phyloP scores from a whole-genome alignment of 2,797 vertebrate species.

The Cebuella pygmaea region DNA sequence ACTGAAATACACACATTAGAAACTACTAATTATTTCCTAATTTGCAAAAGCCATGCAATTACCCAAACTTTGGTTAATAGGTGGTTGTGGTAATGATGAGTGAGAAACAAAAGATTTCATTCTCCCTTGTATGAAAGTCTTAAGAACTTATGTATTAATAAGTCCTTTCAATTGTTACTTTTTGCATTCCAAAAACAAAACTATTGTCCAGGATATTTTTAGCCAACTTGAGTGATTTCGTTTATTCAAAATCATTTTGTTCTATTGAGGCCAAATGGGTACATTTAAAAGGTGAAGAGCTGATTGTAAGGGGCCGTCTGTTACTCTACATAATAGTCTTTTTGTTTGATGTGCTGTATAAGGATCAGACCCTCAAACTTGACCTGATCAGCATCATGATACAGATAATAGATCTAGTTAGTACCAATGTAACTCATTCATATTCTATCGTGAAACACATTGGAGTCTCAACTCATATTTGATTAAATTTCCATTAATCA shows the following conservation, averaged over 20 bases:
- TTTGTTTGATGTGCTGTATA: conserved; percentile 38
- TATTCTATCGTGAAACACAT: conserved; percentile 53
- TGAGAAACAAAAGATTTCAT: neutral
- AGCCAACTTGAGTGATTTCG: conserved; percentile 5
- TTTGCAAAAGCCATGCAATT: neutral
- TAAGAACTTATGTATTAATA: neutral
- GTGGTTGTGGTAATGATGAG: neutral
- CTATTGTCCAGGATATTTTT: neutral
- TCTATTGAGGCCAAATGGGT: conserved; percentile 24
- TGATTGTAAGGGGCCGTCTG: conserved; percentile 42
- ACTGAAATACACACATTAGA: neutral
- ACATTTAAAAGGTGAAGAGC: conserved; percentile 32
- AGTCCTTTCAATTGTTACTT: neutral
- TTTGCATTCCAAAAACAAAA: conserved; percentile 15
- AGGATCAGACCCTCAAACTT: conserved; percentile 59
- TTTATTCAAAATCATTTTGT: conserved; percentile 6
- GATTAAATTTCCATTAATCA: conserved; percentile 83
- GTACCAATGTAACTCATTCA: conserved; percentile 58
- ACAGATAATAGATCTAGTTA: conserved; percentile 72
- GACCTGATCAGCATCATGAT: conserved; percentile 58
- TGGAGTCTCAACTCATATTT: conserved; percentile 71
- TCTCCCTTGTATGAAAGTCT: neutral
- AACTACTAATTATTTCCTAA: neutral
- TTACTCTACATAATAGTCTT: conserved; percentile 22
- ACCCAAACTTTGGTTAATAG: neutral